Percentiles rank a stretch among this genome's conserved stretches.
phyloP scores from a whole-genome alignment of 1,140 invertebrate genomes.

The Ptiloglossa arizonensis region DNA sequence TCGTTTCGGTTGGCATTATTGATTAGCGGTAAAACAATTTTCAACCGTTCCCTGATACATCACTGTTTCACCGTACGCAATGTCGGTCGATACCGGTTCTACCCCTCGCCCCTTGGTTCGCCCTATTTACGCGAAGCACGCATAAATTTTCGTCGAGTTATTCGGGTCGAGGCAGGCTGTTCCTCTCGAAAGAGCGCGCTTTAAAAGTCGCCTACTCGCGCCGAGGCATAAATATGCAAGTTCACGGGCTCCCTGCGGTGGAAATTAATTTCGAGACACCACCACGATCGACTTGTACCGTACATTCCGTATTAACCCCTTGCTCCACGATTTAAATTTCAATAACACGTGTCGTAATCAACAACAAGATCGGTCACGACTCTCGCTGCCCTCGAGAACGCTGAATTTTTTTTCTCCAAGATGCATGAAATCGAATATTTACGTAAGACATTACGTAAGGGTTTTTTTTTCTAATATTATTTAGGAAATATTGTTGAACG shows the following conservation, averaged over 20 bases:
- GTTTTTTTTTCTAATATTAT: too few relatives aligned
- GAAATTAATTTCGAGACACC: neutral
- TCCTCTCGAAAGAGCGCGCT: neutral
- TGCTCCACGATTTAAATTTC: too few relatives aligned
- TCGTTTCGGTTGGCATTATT: neutral
- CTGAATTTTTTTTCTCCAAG: too few relatives aligned
- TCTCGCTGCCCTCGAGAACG: too few relatives aligned
- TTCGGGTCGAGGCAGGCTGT: neutral
- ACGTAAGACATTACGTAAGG: too few relatives aligned
- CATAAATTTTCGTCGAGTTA: neutral
- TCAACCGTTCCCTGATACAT: neutral
- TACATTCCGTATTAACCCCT: too few relatives aligned
- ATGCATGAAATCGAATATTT: too few relatives aligned
- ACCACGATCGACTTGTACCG: neutral
- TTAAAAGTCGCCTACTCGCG: neutral
- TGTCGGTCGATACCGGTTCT: neutral
- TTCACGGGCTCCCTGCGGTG: neutral
- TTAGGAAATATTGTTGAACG: too few relatives aligned
- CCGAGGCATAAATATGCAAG: slow-evolving; percentile 3
- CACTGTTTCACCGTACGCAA: neutral
- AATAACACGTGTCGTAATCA: too few relatives aligned
- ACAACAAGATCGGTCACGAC: too few relatives aligned
- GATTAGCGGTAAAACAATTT: slow-evolving; percentile 20
- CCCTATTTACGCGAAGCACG: neutral
- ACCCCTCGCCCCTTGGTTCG: neutral